These are phyloP conservation scores for Pluvianellus socialis DNA, from an alignment of 2,113 vertebrate genomes.

Conservation along the genomic window DNA sequence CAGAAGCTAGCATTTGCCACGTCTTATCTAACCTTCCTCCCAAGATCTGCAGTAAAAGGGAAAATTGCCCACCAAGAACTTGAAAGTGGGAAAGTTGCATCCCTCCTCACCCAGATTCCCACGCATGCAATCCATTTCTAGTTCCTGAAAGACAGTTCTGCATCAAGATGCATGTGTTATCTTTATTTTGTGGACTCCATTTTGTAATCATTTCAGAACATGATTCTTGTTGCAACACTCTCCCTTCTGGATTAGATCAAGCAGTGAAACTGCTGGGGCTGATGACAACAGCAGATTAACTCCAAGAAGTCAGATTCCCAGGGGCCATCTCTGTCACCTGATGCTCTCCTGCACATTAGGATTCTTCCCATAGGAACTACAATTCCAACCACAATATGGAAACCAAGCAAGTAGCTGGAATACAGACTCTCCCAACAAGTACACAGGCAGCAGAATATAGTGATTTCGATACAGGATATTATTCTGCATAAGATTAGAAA, in stretches of 20 bases:
- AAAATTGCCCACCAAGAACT: not conserved
- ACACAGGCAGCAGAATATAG: not conserved
- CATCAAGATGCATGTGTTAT: not conserved
- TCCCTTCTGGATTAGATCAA: not conserved
- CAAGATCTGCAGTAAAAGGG: not conserved
- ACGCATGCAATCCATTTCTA: not conserved
- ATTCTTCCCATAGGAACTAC: not conserved
- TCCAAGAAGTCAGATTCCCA: not conserved
- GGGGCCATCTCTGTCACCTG: not conserved
- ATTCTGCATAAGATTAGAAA: not conserved
- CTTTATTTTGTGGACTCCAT: not conserved
- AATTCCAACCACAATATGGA: not conserved
- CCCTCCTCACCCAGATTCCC: not conserved
- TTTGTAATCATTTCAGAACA: not conserved
- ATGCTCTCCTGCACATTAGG: fast-evolving
- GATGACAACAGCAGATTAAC: not conserved
- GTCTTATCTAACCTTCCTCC: not conserved
- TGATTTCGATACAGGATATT: not conserved
- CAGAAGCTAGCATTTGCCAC: not conserved
- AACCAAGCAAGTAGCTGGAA: not conserved
- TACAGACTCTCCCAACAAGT: not conserved
- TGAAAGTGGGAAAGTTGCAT: not conserved
- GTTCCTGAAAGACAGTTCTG: not conserved
- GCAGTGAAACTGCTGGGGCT: not conserved
- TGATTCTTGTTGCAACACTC: not conserved